Evolutionary conservation across 2,888 invertebrate species (phyloP).

Genomic region (Sphaeridia pumilis): DNA sequence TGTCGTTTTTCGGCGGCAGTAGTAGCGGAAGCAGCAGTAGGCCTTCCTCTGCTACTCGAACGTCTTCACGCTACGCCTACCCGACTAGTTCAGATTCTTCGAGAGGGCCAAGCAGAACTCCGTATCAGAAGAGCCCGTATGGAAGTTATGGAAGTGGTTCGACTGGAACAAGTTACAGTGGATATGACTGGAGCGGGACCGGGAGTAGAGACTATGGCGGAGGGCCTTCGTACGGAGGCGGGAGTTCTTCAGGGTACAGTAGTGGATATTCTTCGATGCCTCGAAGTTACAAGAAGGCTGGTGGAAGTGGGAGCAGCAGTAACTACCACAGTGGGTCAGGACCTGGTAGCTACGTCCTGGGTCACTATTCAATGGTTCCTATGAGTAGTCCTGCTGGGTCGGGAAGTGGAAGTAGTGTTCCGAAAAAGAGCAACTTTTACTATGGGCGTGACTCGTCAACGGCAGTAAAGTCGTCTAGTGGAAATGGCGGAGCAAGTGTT

Average conservation of each 20-base stretch:
- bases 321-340: conserved; percentile 8
- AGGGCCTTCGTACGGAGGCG: not conserved
- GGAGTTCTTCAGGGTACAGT: not conserved
- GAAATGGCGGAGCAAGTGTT: not conserved
- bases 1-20: not conserved
- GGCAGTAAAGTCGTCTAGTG: not conserved
- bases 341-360: conserved; percentile 17
- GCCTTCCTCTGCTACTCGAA: not conserved
- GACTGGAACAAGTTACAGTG: not conserved
- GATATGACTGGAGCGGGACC: conserved; percentile 8
- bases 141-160: not conserved
- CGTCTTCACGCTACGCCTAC: conserved; percentile 10
- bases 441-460: not conserved
- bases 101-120: not conserved
- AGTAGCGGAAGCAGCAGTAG: not conserved
- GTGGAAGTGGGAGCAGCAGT: not conserved
- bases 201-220: conserved; percentile 1
- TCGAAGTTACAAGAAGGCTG: conserved; percentile 9
- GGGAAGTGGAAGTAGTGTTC: not conserved
- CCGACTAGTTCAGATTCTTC: not conserved
- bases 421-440: not conserved
- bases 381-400: conserved; percentile 7
- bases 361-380: conserved; percentile 20
- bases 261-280: conserved; percentile 18
- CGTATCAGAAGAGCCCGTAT: not conserved